Evolutionary conservation across 2,888 invertebrate genomes (phyloP), one percentile per base, ranked within the genome.

Genomic region (Lagria hirta): DNA sequence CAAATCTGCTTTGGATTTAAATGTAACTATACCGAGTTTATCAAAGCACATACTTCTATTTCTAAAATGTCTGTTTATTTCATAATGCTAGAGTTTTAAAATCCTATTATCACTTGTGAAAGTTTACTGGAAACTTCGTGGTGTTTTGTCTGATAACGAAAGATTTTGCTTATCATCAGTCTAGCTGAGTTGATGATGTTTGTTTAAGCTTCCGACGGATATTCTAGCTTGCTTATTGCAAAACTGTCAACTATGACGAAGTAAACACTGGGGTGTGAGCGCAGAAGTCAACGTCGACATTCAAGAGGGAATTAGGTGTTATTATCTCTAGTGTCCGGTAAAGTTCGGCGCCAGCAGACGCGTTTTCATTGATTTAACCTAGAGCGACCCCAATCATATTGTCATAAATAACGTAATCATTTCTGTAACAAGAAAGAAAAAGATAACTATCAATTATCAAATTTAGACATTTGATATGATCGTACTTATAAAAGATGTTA

Each of bases 321-420:
- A 61, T 61, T 61, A 61, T 60, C 60, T 60, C 54, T 51, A 55
- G 56, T 59, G 60, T 55, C 60, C 58, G 57, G 53, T 49, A 47
- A 46, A 53, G 48, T 53, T 49, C 44, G 53, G 49, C 50, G 57
- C 53, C 55, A 50, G 26, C 41, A 55, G 55, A 48, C 52, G 50
- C 50, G 24, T 50, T 50, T 50, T 55, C 61, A 61, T 61, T 58
- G 59, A 60, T 60, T 61, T 58, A 61, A 58, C 59, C 58, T 55
- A 49, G 51, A 43, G 44, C 58, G 59, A 59, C 59, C 59, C 58
- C 59, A 55, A 58, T 58, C 56, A 57, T 54, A 56, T 51, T 48
- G 52, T 57, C 56, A 51, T 58, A 59, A 59, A 59, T 59, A 58
- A 55, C 49, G 45, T 51, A 57, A 55, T 59, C 53, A 57, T 53